Percentiles rank a stretch among this genome's conserved stretches.
Conservation (phyloP, 2,113 vertebrate species). For the Nyctibius bracteatus region DNA sequence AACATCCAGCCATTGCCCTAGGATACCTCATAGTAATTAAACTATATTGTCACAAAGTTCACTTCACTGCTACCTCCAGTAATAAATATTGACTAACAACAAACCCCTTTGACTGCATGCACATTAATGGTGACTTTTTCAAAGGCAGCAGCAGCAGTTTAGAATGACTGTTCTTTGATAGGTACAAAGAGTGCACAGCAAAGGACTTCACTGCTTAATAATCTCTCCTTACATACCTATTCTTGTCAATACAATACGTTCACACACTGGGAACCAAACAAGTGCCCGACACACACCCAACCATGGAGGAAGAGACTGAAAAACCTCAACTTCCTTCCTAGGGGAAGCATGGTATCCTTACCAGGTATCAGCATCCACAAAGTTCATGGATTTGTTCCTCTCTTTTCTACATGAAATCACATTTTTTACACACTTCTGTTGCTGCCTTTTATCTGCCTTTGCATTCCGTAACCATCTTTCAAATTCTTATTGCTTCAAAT, state of each 20-base stretch:
- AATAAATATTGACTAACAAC: not conserved
- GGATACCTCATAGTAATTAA: not conserved
- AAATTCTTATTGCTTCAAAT: not conserved
- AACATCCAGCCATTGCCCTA: not conserved
- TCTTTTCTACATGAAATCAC: not conserved
- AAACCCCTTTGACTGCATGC: not conserved
- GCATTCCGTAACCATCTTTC: not conserved
- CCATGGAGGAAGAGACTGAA: not conserved
- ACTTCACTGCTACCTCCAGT: not conserved
- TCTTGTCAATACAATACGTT: not conserved
- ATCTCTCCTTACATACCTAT: not conserved
- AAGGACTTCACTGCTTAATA: not conserved
- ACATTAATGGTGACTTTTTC: not conserved
- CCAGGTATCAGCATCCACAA: not conserved
- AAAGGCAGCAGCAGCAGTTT: not conserved
- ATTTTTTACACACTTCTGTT: not conserved
- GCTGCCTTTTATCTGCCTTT: not conserved
- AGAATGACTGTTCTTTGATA: not conserved
- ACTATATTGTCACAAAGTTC: not conserved
- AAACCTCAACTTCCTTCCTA: not conserved
- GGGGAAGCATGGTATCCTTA: not conserved
- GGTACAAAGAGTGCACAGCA: not conserved
- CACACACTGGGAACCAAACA: not conserved
- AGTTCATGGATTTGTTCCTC: not conserved
- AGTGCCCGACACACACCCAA: not conserved